Evolutionary conservation across 92 coral and sea anemone genomes (phyloP).

Genomic region (Epizoanthus rinbou): DNA sequence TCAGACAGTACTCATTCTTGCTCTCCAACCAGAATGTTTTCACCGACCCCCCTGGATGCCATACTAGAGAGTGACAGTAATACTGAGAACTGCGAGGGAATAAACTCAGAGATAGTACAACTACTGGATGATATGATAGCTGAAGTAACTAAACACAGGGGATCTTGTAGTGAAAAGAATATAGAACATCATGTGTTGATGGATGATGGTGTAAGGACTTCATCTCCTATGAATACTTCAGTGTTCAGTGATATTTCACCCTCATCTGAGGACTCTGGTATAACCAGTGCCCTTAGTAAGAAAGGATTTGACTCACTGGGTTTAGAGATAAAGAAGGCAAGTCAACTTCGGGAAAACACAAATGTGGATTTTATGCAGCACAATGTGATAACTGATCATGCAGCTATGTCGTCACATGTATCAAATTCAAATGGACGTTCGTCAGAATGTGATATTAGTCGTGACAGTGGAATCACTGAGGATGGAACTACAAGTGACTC

Average conservation of each 20-base stretch:
- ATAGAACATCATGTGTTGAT: constrained; percentile 16
- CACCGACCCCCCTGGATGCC: constrained; percentile 13
- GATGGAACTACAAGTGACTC: constrained; percentile 12
- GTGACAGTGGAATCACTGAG: constrained; percentile 48
- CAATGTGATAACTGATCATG: not conserved
- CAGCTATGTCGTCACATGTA: constrained; percentile 8
- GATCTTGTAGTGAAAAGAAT: not conserved
- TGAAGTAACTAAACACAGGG: constrained; percentile 42
- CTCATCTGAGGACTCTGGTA: constrained; percentile 82
- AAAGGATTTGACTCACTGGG: constrained; percentile 23
- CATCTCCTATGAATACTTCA: constrained; percentile 28
- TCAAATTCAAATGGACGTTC: constrained; percentile 33
- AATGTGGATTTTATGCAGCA: not conserved
- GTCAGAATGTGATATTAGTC: constrained; percentile 53
- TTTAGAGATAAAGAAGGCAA: not conserved
- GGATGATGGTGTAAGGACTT: constrained; percentile 32
- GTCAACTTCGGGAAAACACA: not conserved
- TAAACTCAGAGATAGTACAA: constrained; percentile 42
- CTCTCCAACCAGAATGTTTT: constrained; percentile 12
- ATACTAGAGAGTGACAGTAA: constrained; percentile 26
- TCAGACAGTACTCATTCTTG: constrained; percentile 41
- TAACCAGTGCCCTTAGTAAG: constrained; percentile 53
- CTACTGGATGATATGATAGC: constrained; percentile 57
- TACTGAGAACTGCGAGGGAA: constrained; percentile 45
- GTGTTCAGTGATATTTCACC: constrained; percentile 53